Evolutionary conservation across 2,113 vertebrate species (phyloP).

Genomic region (Rutilus rutilus): DNA sequence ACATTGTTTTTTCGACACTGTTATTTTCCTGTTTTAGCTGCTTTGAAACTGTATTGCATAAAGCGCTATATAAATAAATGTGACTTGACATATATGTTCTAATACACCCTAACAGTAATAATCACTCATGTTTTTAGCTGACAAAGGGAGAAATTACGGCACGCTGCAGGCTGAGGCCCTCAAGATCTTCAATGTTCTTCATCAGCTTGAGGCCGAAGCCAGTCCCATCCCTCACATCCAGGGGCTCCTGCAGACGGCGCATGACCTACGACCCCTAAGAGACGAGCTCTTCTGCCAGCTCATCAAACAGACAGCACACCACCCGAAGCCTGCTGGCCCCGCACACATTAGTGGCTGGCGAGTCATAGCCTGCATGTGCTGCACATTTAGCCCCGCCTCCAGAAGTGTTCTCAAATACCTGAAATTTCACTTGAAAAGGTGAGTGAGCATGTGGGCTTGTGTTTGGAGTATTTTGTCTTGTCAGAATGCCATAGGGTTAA

Average conservation of each 20-base stretch:
- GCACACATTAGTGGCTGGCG: conserved; percentile 90
- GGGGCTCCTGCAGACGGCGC: conserved; percentile 88
- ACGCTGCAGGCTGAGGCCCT: conserved; percentile 94
- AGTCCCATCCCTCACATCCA: conserved; percentile 91
- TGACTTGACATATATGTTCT: not conserved
- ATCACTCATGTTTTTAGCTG: conserved; percentile 25
- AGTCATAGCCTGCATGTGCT: conserved; percentile 90
- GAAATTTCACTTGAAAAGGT: conserved; percentile 96
- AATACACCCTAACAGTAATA: not conserved
- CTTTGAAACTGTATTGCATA: no score
- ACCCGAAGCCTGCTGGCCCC: conserved; percentile 78
- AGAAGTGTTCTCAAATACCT: conserved; percentile 91
- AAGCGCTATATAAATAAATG: no score
- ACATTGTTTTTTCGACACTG: no score
- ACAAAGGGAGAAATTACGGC: conserved; percentile 82
- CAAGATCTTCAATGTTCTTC: conserved; percentile 91
- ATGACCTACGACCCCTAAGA: conserved; percentile 87
- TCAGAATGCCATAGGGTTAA: not conserved
- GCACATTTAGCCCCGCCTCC: conserved; percentile 85
- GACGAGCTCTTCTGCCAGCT: conserved; percentile 98
- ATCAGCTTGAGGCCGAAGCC: conserved; percentile 88
- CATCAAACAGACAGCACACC: conserved; percentile 90
- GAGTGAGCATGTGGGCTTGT: not conserved
- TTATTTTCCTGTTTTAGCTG: no score
- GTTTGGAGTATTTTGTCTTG: not conserved